Conservation (phyloP, 2,797 vertebrate species). For the Dryobates pubescens region DNA sequence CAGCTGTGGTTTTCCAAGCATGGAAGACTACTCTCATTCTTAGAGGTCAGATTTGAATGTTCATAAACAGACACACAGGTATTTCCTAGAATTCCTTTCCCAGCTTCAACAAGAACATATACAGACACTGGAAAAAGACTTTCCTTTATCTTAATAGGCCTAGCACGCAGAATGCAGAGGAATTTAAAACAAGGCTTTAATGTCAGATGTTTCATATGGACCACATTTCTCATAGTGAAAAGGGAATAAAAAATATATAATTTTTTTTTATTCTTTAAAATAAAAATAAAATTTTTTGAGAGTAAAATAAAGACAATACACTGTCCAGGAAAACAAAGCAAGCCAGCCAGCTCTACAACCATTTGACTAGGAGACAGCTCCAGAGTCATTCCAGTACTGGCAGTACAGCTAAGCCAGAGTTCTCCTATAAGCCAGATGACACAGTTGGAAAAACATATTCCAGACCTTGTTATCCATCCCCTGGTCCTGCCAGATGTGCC, state of each 20-base stretch:
- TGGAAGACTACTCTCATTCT: constrained; percentile 2
- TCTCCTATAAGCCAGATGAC: constrained; percentile 54
- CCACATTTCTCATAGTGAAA: constrained; percentile 28
- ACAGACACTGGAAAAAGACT: not conserved
- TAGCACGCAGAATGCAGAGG: not conserved
- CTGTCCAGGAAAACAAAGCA: constrained; percentile 62
- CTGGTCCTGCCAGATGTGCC: constrained; percentile 39
- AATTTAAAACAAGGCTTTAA: constrained; percentile 17
- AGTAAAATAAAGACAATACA: not conserved
- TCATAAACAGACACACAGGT: constrained; percentile 15
- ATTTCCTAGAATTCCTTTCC: constrained; percentile 28
- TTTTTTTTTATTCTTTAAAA: not conserved
- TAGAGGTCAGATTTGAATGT: constrained; percentile 2
- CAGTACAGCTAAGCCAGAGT: constrained; percentile 67
- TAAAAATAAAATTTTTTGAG: not conserved
- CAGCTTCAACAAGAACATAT: not conserved
- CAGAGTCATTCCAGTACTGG: constrained; percentile 62
- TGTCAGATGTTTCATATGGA: constrained; percentile 2
- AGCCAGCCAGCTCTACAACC: constrained; percentile 30
- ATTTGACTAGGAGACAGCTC: constrained; percentile 34
- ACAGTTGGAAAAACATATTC: constrained; percentile 62
- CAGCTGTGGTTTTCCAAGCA: constrained; percentile 39
- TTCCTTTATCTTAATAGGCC: constrained; percentile 7
- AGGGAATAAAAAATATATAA: not conserved
- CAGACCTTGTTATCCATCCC: constrained; percentile 36